phyloP scores from a whole-genome alignment of 2,888 invertebrate genomes.

The Actias luna region DNA sequence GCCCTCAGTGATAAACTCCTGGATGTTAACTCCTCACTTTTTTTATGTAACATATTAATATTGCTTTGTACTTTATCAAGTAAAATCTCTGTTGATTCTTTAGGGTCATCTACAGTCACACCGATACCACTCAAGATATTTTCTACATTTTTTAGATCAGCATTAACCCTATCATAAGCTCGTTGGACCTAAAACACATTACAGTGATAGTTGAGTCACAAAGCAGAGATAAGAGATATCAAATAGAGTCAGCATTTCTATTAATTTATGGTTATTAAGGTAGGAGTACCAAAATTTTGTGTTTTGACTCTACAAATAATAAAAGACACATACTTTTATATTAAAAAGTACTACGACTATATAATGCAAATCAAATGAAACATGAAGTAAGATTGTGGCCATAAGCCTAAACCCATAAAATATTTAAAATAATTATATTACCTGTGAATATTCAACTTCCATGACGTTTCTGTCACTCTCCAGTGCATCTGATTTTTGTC shows the following conservation, averaged over 20 bases:
- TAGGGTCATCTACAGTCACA: conserved; percentile 51
- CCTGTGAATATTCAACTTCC: conserved; percentile 71
- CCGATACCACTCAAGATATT: conserved; percentile 63
- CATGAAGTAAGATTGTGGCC: no score
- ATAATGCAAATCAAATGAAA: neutral
- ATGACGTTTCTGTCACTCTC: conserved; percentile 69
- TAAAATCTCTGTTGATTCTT: conserved; percentile 43
- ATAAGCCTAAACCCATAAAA: no score
- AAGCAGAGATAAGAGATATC: no score
- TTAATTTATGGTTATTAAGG: no score
- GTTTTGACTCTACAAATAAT: neutral
- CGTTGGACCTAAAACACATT: conserved; percentile 55
- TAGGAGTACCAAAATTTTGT: neutral
- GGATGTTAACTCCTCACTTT: conserved; percentile 69
- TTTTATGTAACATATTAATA: conserved; percentile 53
- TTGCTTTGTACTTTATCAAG: conserved; percentile 63
- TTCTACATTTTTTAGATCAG: conserved; percentile 71
- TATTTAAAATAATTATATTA: no score
- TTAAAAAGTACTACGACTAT: neutral
- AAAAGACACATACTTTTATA: no score
- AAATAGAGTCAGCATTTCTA: no score
- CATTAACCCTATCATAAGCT: conserved; percentile 67
- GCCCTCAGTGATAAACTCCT: conserved; percentile 62
- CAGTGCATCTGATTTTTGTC: conserved; percentile 64
- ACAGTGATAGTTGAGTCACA: no score